Evolutionary conservation across 1,140 invertebrate genomes (phyloP), one percentile per base, ranked within the genome.

Genomic region (Bombus polaris): DNA sequence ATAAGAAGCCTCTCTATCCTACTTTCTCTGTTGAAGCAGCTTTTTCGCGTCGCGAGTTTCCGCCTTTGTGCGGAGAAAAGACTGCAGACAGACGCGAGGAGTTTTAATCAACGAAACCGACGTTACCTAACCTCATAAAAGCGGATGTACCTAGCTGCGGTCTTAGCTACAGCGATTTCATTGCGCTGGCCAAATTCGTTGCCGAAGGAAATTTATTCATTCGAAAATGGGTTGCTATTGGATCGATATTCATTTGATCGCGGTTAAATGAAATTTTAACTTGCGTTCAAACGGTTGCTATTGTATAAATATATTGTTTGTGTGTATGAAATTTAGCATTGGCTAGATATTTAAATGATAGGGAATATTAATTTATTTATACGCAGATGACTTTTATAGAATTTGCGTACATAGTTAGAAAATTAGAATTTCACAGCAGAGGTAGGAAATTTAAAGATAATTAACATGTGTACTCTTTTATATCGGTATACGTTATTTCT

Each of bases 21-120:
- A 18, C 22, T 32, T 65, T 59, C 32, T 44, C 22, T 75, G 18
- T 53, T 59, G 13, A 32, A n/a, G 59, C 42, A 8, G 15, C 10
- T 42, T 72, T 44, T 35, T 44, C 70, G 28, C 70, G 25, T 42
- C 37, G 28, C 39, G 37, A 44, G 12, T 39, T 28, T 8, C 70
- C 39, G 25, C 70, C 70, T 72, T 72, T 44, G 70, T 44, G 37
- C 22, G 25, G 25, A 25, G 68, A 28, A 71, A 59, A 47, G 59
- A 9, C 15, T 22, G 53, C 59, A 35, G 35, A 53, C 39, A 77
- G 32, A 73, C 42, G 44, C 15, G 73, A 83, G 37, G 76, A 90
- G 85, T 91, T 92, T 92, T 91, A 92, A 92, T 92, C 91, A 91
- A 92, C 83, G 91, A 91, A 90, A 87, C 68, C 65, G 84, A 76